These are phyloP conservation scores for Chironomus tepperi DNA, from an alignment of 1,140 invertebrate species.

Conservation along the genomic window DNA sequence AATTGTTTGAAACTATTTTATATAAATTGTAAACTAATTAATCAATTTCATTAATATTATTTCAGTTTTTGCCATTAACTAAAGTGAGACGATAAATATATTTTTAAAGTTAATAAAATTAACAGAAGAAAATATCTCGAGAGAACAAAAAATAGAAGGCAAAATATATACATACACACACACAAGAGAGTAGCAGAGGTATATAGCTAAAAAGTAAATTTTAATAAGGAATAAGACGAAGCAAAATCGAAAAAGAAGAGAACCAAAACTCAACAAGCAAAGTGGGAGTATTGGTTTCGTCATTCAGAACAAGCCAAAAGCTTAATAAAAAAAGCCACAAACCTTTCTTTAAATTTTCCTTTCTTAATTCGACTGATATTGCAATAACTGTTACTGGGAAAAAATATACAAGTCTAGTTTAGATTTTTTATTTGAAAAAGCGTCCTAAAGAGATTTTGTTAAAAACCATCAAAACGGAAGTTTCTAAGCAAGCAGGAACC, in stretches of 20 bases:
- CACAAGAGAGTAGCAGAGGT: background rate
- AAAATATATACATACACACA: background rate
- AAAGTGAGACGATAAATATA: constrained; percentile 13
- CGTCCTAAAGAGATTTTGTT: constrained; percentile 1
- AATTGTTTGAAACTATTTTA: background rate
- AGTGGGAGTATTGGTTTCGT: background rate
- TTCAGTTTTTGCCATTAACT: constrained; percentile 8
- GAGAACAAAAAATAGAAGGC: background rate
- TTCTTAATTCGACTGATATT: background rate
- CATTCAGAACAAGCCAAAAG: background rate
- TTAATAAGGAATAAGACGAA: background rate
- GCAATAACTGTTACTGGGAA: background rate
- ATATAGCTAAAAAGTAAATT: background rate
- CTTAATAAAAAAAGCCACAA: background rate
- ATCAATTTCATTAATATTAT: background rate
- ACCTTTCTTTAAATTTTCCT: background rate
- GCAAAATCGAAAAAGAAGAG: too few species aligned
- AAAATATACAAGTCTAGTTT: background rate
- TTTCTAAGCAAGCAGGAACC: constrained; percentile 92
- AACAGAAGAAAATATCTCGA: background rate
- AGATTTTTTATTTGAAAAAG: background rate
- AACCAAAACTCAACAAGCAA: background rate
- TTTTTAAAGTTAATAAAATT: background rate
- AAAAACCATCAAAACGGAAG: constrained; percentile 70
- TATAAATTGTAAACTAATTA: background rate